Evolutionary conservation across 2,888 invertebrate species (phyloP), one percentile per base, ranked within the genome.

Genomic region (Plemyria rubiginata): DNA sequence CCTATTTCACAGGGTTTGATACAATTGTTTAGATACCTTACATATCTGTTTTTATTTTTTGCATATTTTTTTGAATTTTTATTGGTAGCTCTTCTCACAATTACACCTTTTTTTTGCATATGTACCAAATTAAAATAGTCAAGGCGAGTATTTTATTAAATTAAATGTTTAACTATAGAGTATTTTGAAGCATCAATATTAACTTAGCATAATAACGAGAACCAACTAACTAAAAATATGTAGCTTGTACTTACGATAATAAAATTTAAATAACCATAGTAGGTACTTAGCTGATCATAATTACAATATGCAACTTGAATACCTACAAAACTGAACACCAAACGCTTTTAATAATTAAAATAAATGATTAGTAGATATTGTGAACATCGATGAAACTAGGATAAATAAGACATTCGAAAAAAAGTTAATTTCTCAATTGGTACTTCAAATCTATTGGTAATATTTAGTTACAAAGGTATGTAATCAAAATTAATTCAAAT

Each of bases 1-100:
- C 62, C 66, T 79, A 79, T 82, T 86, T 84, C 88, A 90, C 92
- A 92, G 91, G 92, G 92, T 90, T 86, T 85, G 81, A 87, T 87
- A 80, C 11, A 36, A 36, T 76, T 82, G 78, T 80, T 70, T 73
- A 86, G 85, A 87, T 88, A 88, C 85, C 84, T 81, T 77, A 50
- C 11, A 48, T 51, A 49, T 45, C 49, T 49, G n/a, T 12, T 9
- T 13, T 29, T 49, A 32, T 41, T 32, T 53, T 49, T 3, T 48
- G 13, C 36, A n/a, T 11, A n/a, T 15, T 45, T 9, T 46, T 49
- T 60, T 54, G 22, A 28, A 22, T 36, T n/a, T 16, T 36, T 3
- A 3, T 38, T 3, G 15, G 9, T 16, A 15, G 4, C 11, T 45
- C 9, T 45, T 16, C 16, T 16, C 8, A 38, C 36, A 38, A 9